Evolutionary conservation across 1,140 invertebrate genomes (phyloP), one percentile per base, ranked within the genome.

Genomic region (Phymorhynchus buccinoides): DNA sequence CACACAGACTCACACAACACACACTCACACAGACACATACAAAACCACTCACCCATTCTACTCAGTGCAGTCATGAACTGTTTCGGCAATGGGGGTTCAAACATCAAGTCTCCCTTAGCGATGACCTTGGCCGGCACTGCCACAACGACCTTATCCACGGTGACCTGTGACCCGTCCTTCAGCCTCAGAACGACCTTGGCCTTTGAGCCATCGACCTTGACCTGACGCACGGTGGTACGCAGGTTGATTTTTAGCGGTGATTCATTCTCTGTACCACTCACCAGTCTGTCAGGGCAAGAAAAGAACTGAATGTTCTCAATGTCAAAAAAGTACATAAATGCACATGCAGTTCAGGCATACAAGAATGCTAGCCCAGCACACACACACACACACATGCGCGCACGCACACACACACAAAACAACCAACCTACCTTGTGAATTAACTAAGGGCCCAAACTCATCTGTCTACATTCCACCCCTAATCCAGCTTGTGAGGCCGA

Each of bases 141-240:
- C 56, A 91, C 88, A 32, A 91, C 84, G 30, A 91, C 89, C 30
- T 82, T 71, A 83, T 91, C 90, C 73, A 88, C 89, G 4, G 68
- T 30, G 1, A 86, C 80, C 68, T 90, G 89, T 1, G 84, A 80
- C 12, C 88, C 84, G 84, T 90, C 89, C 62, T 52, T 86, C 27
- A 88, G 87, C 3, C 90, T 66, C 1, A 91, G 83, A 14, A 88
- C 39, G 7, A 90, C 86, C 80, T 90, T 88, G 3, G 86, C 83
- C n/a, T 84, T 81, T 30, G 81, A 83, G 12, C 86, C 85, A 62
- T 89, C 86, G 0, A 90, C 78, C 66, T 87, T 85, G 27, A 91
- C 86, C 68, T 91, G 90, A 81, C 89, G 71, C 4, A 88, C 89
- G 9, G 86, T 83, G 77, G 88, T 89, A 16, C 86, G 85, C 44